A percentile compares a stretch with the other conserved stretches of the same genome.
Conservation (phyloP, 2,888 invertebrate genomes). For the Strigamia transsilvanica region DNA sequence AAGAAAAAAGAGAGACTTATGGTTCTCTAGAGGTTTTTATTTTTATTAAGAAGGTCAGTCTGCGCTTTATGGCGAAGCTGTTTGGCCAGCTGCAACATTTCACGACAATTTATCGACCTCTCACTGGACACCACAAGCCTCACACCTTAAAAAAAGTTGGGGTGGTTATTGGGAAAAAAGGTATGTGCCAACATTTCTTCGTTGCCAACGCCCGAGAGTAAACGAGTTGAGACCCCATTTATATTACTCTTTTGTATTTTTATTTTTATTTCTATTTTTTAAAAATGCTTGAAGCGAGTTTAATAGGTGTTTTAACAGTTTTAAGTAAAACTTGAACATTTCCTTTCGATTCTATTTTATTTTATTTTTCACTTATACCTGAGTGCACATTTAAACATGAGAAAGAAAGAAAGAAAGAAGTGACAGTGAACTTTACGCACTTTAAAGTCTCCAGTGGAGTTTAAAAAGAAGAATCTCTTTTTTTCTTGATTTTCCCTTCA, state of each 20-base stretch:
- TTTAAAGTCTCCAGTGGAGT: not conserved
- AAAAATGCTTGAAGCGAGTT: not conserved
- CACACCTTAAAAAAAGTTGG: slow-evolving; percentile 21
- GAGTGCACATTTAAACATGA: not conserved
- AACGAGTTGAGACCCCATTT: slow-evolving; percentile 6
- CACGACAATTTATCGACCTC: slow-evolving; percentile 48
- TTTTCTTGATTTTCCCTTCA: not conserved
- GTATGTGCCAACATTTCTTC: slow-evolving; percentile 35
- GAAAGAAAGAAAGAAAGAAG: not conserved
- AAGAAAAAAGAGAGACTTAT: not conserved
- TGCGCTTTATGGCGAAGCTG: slow-evolving; percentile 45
- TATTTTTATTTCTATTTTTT: no score
- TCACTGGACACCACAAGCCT: slow-evolving; percentile 46
- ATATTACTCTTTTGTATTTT: not conserved
- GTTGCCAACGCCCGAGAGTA: not conserved
- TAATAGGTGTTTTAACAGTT: slow-evolving; percentile 4
- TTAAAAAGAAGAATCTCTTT: not conserved
- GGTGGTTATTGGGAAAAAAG: not conserved
- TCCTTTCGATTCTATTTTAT: not conserved
- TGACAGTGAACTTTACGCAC: slow-evolving; percentile 5
- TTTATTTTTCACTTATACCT: not conserved
- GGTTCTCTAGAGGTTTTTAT: slow-evolving; percentile 30
- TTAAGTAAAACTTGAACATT: slow-evolving; percentile 25
- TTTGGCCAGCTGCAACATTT: slow-evolving; percentile 47
- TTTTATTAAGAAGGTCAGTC: slow-evolving; percentile 44